Conservation (phyloP, 2,113 vertebrate species). For the Rissa tridactyla region DNA sequence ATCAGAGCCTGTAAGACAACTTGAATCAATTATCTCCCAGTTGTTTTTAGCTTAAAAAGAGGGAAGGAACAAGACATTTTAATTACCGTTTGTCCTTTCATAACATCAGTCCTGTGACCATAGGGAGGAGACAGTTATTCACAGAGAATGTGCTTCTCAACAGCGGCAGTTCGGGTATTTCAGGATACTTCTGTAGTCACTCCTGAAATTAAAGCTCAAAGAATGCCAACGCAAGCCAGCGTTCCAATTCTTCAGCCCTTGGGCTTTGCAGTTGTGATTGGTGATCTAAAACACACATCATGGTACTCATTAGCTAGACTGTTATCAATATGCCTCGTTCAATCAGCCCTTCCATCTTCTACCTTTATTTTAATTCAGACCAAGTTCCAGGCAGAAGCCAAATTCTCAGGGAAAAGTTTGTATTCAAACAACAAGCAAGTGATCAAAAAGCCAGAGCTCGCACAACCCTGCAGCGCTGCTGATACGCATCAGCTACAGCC, state of each 20-base stretch:
- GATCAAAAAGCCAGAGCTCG: neutral
- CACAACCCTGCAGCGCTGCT: neutral
- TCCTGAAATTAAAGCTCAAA: neutral
- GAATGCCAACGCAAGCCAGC: neutral
- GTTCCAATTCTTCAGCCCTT: neutral
- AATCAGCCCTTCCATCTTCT: neutral
- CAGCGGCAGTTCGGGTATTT: neutral
- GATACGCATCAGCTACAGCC: fast-evolving
- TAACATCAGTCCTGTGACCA: neutral
- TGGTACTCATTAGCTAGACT: neutral
- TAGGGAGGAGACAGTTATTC: neutral
- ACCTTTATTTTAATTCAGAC: neutral
- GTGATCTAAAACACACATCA: neutral
- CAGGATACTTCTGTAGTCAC: neutral
- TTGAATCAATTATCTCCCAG: neutral
- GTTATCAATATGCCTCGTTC: neutral
- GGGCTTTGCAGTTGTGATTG: neutral
- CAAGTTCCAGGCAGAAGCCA: neutral
- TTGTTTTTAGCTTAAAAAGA: constrained; percentile 7
- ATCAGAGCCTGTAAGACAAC: constrained; percentile 3
- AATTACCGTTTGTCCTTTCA: neutral
- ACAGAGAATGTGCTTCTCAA: neutral
- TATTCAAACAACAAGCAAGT: neutral
- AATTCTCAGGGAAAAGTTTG: neutral
- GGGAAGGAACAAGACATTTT: neutral